A percentile compares a stretch with the other conserved stretches of the same genome.
Evolutionary conservation across 2,797 vertebrate species (phyloP).

Genomic region (Silurus lanzhouensis): DNA sequence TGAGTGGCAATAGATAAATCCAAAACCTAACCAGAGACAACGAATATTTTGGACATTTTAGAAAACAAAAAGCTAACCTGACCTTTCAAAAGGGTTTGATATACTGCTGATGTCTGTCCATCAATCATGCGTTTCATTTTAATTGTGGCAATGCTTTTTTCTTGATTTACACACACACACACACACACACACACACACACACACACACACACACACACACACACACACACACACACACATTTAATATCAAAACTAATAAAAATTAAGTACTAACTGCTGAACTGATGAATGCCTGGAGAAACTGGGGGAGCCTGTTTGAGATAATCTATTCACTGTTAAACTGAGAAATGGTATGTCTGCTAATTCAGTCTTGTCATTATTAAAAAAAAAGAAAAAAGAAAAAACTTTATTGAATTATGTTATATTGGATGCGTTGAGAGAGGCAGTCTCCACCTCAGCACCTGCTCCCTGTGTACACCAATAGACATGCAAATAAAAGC

Average conservation of each 20-base stretch:
- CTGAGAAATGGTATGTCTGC: conserved; percentile 19
- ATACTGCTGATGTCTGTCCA: background rate
- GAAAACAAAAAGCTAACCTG: background rate
- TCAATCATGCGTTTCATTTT: background rate
- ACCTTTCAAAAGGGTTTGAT: background rate
- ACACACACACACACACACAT: background rate
- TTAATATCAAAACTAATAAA: background rate
- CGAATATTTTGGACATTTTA: background rate
- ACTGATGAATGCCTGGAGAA: background rate
- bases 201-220: background rate
- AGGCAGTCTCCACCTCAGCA: conserved; percentile 26
- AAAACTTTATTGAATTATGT: conserved; percentile 22
- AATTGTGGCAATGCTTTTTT: background rate
- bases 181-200: background rate
- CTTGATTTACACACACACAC: background rate
- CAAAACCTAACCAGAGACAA: background rate
- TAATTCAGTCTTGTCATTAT: conserved; percentile 23
- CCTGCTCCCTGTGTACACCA: conserved; percentile 34
- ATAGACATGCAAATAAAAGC: conserved; percentile 30
- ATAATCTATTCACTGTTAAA: background rate
- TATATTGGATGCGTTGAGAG: conserved; percentile 37
- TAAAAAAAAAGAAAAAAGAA: background rate
- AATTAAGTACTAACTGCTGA: background rate
- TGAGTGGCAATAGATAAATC: background rate
- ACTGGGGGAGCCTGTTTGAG: background rate